Evolutionary conservation across 2,888 invertebrate genomes (phyloP).

Genomic region (Atrina japonica): DNA sequence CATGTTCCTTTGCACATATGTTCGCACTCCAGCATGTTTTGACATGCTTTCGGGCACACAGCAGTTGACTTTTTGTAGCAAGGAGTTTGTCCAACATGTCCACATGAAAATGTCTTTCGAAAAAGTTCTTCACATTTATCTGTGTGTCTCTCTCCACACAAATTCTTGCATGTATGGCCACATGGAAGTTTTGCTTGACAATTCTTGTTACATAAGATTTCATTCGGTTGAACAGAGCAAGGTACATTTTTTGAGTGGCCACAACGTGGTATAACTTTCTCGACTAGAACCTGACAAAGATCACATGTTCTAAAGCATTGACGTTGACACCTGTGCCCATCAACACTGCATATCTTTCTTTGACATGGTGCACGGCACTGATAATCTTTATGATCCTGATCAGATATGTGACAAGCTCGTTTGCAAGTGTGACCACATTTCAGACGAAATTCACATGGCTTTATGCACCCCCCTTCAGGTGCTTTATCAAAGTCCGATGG

Average conservation of each 20-base stretch:
- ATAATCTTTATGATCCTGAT: slow-evolving; percentile 81
- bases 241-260: slow-evolving; percentile 69
- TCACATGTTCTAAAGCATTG: slow-evolving; percentile 82
- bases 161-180: slow-evolving; percentile 53
- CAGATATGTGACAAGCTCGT: slow-evolving; percentile 58
- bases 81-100: slow-evolving; percentile 43
- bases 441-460: slow-evolving; percentile 52
- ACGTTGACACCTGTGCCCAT: slow-evolving; percentile 71
- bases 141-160: slow-evolving; percentile 51
- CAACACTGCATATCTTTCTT: slow-evolving; percentile 46
- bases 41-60: slow-evolving; percentile 48
- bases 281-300: slow-evolving; percentile 53
- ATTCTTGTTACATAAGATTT: slow-evolving; percentile 60
- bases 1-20: slow-evolving; percentile 45
- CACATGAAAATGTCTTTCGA: slow-evolving; percentile 51
- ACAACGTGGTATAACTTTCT: slow-evolving; percentile 42
- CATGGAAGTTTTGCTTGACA: slow-evolving; percentile 21
- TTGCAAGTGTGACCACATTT: slow-evolving; percentile 64
- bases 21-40: slow-evolving; percentile 58
- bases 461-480: slow-evolving; percentile 62
- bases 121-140: slow-evolving; percentile 37
- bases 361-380: slow-evolving; percentile 64
- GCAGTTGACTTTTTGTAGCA: slow-evolving; percentile 44
- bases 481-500: slow-evolving; percentile 56
- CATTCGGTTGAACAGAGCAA: slow-evolving; percentile 57